Conservation (phyloP, 2,113 vertebrate species). For the Vombatus ursinus region DNA sequence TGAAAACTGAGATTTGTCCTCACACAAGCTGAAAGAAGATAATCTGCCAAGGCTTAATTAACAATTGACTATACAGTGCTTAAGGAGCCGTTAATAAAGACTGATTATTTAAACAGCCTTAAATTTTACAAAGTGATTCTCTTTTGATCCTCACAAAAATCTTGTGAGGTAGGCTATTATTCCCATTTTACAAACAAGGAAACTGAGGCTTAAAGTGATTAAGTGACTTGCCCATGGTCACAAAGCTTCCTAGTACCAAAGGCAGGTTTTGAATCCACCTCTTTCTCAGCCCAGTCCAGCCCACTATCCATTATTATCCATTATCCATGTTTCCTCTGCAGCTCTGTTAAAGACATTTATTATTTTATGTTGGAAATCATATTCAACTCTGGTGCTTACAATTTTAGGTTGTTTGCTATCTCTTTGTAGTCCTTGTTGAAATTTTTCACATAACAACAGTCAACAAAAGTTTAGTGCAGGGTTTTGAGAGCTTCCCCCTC, state of each 20-base stretch:
- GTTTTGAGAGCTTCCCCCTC: not conserved
- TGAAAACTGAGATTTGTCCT: constrained; percentile 18
- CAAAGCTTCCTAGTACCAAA: not conserved
- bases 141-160: not conserved
- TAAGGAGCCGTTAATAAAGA: not conserved
- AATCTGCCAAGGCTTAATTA: not conserved
- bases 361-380: not conserved
- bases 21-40: not conserved
- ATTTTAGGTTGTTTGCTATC: not conserved
- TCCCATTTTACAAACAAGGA: not conserved
- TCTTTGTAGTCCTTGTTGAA: not conserved
- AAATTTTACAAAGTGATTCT: not conserved
- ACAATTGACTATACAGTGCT: not conserved
- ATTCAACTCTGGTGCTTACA: not conserved
- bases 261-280: not conserved
- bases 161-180: not conserved
- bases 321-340: not conserved
- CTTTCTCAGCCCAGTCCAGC: not conserved
- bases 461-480: not conserved
- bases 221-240: not conserved
- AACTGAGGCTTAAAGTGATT: not conserved
- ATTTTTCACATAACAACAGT: not conserved
- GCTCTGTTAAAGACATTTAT: not conserved
- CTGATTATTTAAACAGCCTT: not conserved
- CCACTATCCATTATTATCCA: not conserved